These are phyloP conservation scores for Microctenopoma steveboyesi DNA, from an alignment of 2,797 vertebrate species.

Conservation along the genomic window DNA sequence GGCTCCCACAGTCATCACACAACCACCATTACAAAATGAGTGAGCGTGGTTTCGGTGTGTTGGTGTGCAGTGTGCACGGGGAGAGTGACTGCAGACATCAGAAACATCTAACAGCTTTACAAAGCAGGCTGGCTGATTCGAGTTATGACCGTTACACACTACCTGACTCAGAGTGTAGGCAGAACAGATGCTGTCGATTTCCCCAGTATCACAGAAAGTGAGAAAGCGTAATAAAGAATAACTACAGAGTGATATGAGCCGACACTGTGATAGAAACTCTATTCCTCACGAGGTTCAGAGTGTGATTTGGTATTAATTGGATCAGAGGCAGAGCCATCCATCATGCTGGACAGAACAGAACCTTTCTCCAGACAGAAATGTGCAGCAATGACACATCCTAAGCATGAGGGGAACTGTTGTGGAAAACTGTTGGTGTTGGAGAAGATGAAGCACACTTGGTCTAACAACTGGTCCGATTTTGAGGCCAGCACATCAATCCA, in stretches of 20 bases:
- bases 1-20: conserved; percentile 25
- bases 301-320: conserved; percentile 28
- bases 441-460: conserved; percentile 13
- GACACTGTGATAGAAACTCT: conserved; percentile 12
- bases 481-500: background rate
- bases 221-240: conserved; percentile 13
- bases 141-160: background rate
- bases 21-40: conserved; percentile 31
- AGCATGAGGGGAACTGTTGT: background rate
- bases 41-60: conserved; percentile 8
- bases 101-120: conserved; percentile 1
- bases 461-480: background rate
- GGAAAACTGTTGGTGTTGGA: background rate
- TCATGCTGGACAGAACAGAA: background rate
- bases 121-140: conserved; percentile 14
- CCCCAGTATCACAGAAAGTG: conserved; percentile 8
- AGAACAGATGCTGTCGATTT: background rate
- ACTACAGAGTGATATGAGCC: conserved; percentile 16
- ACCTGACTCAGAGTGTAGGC: background rate
- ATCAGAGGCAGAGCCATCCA: conserved; percentile 9
- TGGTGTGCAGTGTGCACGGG: conserved; percentile 7
- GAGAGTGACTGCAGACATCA: conserved; percentile 3
- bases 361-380: conserved; percentile 9
- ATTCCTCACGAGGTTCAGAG: conserved; percentile 10
- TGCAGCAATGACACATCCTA: background rate